Evolutionary conservation across 30 jellyfish, hydroid and myxozoan species (phyloP).

Genomic region (Aurelia sp.): DNA sequence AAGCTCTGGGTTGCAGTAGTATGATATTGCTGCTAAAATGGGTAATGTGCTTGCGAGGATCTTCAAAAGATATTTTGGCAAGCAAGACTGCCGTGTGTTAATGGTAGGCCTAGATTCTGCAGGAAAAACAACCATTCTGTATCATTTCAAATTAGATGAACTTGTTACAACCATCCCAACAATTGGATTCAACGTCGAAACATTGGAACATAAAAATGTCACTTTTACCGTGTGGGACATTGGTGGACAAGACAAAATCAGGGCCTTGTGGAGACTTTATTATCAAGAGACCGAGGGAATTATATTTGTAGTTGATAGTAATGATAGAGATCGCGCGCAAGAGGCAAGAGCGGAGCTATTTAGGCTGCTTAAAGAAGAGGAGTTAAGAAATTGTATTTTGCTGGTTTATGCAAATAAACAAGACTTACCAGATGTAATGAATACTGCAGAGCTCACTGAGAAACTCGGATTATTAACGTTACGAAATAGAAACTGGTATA

Average conservation of each 20-base stretch:
- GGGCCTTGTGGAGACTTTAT: constrained; percentile 94
- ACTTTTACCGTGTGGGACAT: constrained; percentile 94
- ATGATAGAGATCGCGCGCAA: constrained; percentile 77
- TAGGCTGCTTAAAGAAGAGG: constrained; percentile 80
- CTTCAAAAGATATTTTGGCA: constrained; percentile 66
- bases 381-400: constrained; percentile 64
- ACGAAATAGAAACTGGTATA: constrained; percentile 86
- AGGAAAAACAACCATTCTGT: constrained; percentile 90
- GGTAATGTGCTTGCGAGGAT: constrained; percentile 70
- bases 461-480: constrained; percentile 78
- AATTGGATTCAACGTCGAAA: constrained; percentile 94
- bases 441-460: constrained; percentile 87
- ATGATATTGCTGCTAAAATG: constrained; percentile 28
- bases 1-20: too few species aligned
- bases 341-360: constrained; percentile 86
- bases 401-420: constrained; percentile 89
- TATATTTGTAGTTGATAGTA: constrained; percentile 87
- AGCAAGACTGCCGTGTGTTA: constrained; percentile 85
- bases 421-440: constrained; percentile 85
- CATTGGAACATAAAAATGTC: constrained; percentile 80
- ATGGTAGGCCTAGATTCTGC: constrained; percentile 98
- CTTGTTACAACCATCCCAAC: constrained; percentile 95
- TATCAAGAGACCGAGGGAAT: constrained; percentile 93
- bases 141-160: constrained; percentile 86
- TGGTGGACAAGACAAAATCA: constrained; percentile 94